Evolutionary conservation across 2,797 vertebrate genomes (phyloP).

Genomic region (Gymnothorax javanicus): DNA sequence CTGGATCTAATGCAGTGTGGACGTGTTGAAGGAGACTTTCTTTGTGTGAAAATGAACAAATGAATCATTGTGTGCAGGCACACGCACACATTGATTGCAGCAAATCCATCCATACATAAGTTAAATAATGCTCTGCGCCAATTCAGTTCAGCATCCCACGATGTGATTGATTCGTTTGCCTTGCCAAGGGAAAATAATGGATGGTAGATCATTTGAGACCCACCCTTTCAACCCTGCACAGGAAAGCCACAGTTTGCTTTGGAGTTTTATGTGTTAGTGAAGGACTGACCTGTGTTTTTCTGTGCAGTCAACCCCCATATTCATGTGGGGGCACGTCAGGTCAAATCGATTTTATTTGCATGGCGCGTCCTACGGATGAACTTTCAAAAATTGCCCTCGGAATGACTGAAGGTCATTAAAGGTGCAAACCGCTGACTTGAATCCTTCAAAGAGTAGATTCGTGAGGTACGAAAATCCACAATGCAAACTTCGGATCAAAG

Average conservation of each 20-base stretch:
- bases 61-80: not conserved
- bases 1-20: too few species aligned
- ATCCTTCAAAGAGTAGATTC: too few species aligned
- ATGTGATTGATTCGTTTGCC: not conserved
- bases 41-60: not conserved
- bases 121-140: not conserved
- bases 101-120: not conserved
- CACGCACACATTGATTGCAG: conserved; percentile 4
- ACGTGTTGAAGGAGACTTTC: not conserved
- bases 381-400: too few species aligned
- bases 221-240: not conserved
- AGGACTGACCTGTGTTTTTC: not conserved
- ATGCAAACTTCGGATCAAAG: not conserved
- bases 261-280: not conserved
- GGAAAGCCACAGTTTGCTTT: not conserved
- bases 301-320: not conserved
- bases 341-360: too few species aligned
- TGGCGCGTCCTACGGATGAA: too few species aligned
- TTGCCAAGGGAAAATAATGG: not conserved
- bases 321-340: not conserved
- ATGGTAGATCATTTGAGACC: not conserved
- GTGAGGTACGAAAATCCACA: too few species aligned
- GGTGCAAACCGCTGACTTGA: too few species aligned
- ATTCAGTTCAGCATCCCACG: not conserved
- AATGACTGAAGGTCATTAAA: too few species aligned